phyloP scores from a whole-genome alignment of 2,113 vertebrate species.

The Odobenus rosmarus region DNA sequence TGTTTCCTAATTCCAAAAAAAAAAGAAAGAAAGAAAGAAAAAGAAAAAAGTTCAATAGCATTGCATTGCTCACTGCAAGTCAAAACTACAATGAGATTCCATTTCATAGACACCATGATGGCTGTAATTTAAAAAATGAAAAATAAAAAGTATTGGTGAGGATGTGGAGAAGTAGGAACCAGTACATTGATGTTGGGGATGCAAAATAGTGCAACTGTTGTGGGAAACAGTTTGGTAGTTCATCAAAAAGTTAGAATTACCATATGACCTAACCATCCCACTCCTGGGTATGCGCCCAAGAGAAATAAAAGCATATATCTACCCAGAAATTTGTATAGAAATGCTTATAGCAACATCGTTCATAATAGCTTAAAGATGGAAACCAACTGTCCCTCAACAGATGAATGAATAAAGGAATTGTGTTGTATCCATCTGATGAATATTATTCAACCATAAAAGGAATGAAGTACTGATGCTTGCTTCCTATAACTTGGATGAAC shows the following conservation, averaged over 20 bases:
- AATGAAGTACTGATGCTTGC: not conserved
- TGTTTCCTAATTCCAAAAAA: not conserved
- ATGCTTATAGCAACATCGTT: not conserved
- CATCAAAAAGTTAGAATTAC: slow-evolving; percentile 32
- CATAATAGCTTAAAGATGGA: not conserved
- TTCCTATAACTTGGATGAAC: not conserved
- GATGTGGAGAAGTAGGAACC: not conserved
- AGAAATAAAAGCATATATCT: not conserved
- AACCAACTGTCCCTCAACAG: not conserved
- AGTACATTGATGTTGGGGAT: not conserved
- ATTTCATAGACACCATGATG: not conserved
- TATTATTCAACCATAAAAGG: not conserved
- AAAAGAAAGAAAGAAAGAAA: not conserved
- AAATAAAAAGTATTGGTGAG: not conserved
- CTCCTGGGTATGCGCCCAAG: not conserved
- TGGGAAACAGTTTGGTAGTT: not conserved
- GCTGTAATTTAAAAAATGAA: not conserved
- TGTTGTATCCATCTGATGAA: not conserved
- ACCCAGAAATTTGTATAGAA: not conserved
- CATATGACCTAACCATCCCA: not conserved
- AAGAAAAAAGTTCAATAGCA: not conserved
- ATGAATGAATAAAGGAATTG: not conserved
- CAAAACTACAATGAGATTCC: not conserved
- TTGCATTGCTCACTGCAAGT: not conserved
- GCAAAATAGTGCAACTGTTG: not conserved